Evolutionary conservation across 2,797 vertebrate genomes (phyloP).

Genomic region (Tapirus indicus): DNA sequence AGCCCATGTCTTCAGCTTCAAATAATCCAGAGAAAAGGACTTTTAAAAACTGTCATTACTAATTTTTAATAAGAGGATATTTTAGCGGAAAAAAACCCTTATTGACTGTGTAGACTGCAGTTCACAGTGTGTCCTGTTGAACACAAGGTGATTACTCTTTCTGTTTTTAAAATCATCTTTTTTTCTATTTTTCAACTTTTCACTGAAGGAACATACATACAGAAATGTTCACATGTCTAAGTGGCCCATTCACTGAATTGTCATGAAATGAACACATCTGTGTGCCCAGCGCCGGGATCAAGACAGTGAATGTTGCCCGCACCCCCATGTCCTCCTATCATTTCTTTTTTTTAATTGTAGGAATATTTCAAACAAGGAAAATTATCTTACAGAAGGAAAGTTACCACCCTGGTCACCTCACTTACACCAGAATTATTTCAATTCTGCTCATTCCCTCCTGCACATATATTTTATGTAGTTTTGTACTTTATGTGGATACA

Average conservation of each 20-base stretch:
- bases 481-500: neutral
- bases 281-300: neutral
- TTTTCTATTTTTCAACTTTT: neutral
- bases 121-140: neutral
- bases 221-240: neutral
- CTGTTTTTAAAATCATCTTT: neutral
- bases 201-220: neutral
- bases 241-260: too few species aligned
- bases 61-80: neutral
- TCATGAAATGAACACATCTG: neutral
- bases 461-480: too few species aligned
- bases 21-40: neutral
- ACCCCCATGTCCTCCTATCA: accelerated
- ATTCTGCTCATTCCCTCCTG: neutral
- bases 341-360: neutral
- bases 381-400: neutral
- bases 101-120: neutral
- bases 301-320: neutral
- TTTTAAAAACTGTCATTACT: neutral
- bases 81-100: neutral
- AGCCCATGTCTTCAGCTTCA: neutral
- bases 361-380: neutral
- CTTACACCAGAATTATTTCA: accelerated
- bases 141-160: neutral
- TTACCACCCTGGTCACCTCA: too few species aligned